Conservation (phyloP, 2,888 invertebrate genomes). For the Polietes domitor region DNA sequence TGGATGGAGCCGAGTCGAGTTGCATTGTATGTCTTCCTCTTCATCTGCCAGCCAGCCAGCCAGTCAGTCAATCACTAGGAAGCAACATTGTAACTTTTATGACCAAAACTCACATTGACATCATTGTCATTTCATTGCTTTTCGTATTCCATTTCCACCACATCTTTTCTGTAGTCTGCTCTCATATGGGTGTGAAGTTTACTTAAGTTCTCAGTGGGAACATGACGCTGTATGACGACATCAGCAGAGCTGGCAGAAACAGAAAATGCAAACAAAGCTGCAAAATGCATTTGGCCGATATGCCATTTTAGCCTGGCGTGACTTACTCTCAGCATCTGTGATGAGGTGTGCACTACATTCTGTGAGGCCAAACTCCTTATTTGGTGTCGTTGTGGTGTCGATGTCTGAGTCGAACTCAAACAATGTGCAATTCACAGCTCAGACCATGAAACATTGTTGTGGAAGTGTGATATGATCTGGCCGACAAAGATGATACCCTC, state of each 20-base stretch:
- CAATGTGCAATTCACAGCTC: no score
- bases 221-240: background rate
- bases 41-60: slow-evolving; percentile 42
- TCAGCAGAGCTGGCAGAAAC: background rate
- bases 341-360: background rate
- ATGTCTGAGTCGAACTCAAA: background rate
- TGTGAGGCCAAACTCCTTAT: background rate
- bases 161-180: slow-evolving; percentile 47
- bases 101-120: slow-evolving; percentile 36
- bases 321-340: background rate
- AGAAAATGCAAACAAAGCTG: background rate
- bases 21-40: slow-evolving; percentile 12
- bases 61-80: slow-evolving; percentile 20
- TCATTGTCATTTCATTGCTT: slow-evolving; percentile 38
- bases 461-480: no score
- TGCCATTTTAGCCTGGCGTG: background rate
- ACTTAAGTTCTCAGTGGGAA: background rate
- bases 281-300: background rate
- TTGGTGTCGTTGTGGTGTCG: background rate
- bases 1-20: background rate
- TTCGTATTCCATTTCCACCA: slow-evolving; percentile 29
- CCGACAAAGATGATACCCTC: no score
- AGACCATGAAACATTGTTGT: no score
- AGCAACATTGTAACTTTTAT: slow-evolving; percentile 49
- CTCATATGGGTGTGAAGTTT: slow-evolving; percentile 55